These are phyloP conservation scores for Drosophila phalerata DNA, from an alignment of 2,888 invertebrate species.

Conservation along the genomic window DNA sequence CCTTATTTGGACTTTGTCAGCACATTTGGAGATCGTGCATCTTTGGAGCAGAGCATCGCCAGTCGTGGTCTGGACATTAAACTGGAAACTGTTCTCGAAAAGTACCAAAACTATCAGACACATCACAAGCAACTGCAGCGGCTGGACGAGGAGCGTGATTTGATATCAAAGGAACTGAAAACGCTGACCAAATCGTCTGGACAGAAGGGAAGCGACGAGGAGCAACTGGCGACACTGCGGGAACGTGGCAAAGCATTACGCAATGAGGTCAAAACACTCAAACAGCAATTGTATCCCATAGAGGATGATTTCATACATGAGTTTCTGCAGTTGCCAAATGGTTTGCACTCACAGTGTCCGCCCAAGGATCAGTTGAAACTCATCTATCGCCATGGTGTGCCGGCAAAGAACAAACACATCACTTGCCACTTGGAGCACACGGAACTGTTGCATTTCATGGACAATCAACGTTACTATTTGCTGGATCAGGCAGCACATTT, in stretches of 20 bases:
- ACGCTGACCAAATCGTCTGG: conserved; percentile 84
- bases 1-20: conserved; percentile 90
- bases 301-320: conserved; percentile 90
- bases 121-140: conserved; percentile 86
- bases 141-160: conserved; percentile 87
- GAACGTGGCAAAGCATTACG: conserved; percentile 87
- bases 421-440: conserved; percentile 82
- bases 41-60: conserved; percentile 87
- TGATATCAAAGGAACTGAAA: conserved; percentile 86
- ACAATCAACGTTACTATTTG: conserved; percentile 88
- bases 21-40: conserved; percentile 86
- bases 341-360: conserved; percentile 89
- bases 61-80: conserved; percentile 87
- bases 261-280: conserved; percentile 89
- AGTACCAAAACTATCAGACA: conserved; percentile 89
- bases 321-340: conserved; percentile 90
- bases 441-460: conserved; percentile 80
- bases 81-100: conserved; percentile 87
- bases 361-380: conserved; percentile 65
- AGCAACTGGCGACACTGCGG: conserved; percentile 86
- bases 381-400: conserved; percentile 69
- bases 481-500: conserved; percentile 90
- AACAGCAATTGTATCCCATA: conserved; percentile 89
- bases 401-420: neutral
- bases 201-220: neutral